Base-by-base conservation (phyloP, 2,888 invertebrate species). In the Tyria jacobaeae region DNA sequence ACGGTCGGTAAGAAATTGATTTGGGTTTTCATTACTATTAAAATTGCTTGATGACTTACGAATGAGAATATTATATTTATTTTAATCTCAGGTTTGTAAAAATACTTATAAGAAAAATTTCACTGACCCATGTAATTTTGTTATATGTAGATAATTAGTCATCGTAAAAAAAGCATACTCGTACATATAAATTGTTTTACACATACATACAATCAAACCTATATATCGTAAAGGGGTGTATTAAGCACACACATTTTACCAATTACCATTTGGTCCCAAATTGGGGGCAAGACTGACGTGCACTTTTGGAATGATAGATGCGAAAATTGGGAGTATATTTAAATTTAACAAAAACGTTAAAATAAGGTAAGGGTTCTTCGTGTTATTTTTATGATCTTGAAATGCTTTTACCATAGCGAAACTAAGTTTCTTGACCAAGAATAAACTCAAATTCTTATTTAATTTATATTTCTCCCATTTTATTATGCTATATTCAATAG, bases 101-200 rank as follows among this genome's bases (percentile, higher is more conserved):
- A n/a, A n/a, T n/a, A n/a, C n/a, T n/a, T n/a, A n/a, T n/a, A n/a
- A n/a, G 25, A 41, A 64, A 74, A 76, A 74, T 67, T 76, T 62
- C 79, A 76, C 51, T 76, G 77, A 74, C 75, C 76, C 79, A 66
- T 77, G 55, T 69, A 77, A 70, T 71, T 55, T 48, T 64, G 49
- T 66, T 68, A 66, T 60, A 63, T 55, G 60, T 69, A 70, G n/a
- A n/a, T n/a, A 35, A 71, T 76, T 75, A 63, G 64, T 57, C 53
- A 62, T 49, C n/a, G 25, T 44, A 21, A 35, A 27, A 35, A 25
- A 39, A 39, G 24, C 15, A 25, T n/a, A n/a, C n/a, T n/a, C n/a
- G n/a, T n/a, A n/a, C n/a, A n/a, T n/a, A n/a, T n/a, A n/a, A n/a
- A n/a, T n/a, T n/a, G n/a, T n/a, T n/a, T n/a, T n/a, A n/a, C n/a